These are phyloP conservation scores for Apostichopus parvimensis DNA, from an alignment of 35 echinoderm and acorn worm species.

Conservation along the genomic window DNA sequence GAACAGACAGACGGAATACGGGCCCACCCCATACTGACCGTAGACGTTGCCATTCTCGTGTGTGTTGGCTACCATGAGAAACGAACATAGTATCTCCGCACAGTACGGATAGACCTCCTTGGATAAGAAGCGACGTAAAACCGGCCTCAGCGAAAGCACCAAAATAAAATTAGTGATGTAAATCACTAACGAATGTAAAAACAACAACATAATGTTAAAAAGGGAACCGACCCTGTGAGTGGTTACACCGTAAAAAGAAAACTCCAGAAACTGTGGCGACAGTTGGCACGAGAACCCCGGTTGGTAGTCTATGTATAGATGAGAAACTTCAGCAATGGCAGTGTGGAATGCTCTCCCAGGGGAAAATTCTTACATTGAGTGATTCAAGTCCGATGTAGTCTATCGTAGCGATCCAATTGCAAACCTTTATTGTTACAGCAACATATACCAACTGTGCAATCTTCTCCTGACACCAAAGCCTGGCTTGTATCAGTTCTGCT, in stretches of 20 bases:
- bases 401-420: background rate
- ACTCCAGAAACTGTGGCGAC: background rate
- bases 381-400: background rate
- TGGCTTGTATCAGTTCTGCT: too few species aligned
- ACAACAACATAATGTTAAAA: slow-evolving; percentile 14
- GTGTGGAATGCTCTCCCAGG: background rate
- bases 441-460: background rate
- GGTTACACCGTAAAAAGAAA: background rate
- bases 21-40: slow-evolving; percentile 54
- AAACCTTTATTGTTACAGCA: background rate
- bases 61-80: slow-evolving; percentile 75
- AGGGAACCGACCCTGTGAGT: background rate
- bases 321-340: background rate
- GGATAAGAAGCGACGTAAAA: slow-evolving; percentile 55
- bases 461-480: too few species aligned
- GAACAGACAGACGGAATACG: slow-evolving; percentile 76
- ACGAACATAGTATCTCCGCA: slow-evolving; percentile 77
- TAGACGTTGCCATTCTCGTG: slow-evolving; percentile 88
- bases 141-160: slow-evolving; percentile 15
- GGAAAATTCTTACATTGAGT: background rate
- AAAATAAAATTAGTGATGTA: slow-evolving; percentile 44
- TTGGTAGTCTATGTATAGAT: too few species aligned
- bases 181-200: slow-evolving; percentile 43
- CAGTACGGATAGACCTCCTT: slow-evolving; percentile 71
- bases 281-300: too few species aligned